Percentiles rank a stretch among this genome's conserved stretches.
phyloP scores from a whole-genome alignment of 2,888 invertebrate species.

The Asteroscopus sphinx region DNA sequence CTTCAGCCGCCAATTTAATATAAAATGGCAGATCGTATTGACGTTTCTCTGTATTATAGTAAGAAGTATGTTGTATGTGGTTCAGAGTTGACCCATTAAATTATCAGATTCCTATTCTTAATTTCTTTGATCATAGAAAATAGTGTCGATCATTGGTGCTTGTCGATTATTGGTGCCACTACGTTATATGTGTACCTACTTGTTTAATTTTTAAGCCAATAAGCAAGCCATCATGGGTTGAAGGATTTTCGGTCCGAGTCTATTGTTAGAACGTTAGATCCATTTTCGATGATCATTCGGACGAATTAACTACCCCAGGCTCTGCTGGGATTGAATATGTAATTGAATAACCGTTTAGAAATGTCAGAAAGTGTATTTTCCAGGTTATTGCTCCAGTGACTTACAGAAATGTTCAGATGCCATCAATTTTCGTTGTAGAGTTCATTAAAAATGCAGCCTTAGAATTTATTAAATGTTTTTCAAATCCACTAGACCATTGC shows the following conservation, averaged over 20 bases:
- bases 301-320: constrained; percentile 3
- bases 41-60: no score
- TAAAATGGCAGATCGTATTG: no score
- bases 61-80: no score
- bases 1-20: no score
- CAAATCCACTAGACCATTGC: constrained; percentile 45
- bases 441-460: constrained; percentile 35
- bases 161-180: no score
- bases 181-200: no score
- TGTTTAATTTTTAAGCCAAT: no score
- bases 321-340: constrained; percentile 24
- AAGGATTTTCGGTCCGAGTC: constrained; percentile 30
- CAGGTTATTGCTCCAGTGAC: constrained; percentile 7
- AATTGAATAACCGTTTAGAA: constrained; percentile 31
- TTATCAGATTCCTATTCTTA: no score
- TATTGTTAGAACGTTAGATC: constrained; percentile 45
- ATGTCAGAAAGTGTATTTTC: constrained; percentile 14
- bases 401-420: constrained; percentile 15
- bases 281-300: constrained; percentile 27
- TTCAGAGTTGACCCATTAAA: no score
- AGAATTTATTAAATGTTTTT: constrained; percentile 32
- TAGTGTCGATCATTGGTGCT: no score
- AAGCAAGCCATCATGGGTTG: no score
- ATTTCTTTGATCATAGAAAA: no score
- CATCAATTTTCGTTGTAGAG: constrained; percentile 15